Evolutionary conservation across 2,113 vertebrate genomes (phyloP).

Genomic region (Pampusana beccarii): DNA sequence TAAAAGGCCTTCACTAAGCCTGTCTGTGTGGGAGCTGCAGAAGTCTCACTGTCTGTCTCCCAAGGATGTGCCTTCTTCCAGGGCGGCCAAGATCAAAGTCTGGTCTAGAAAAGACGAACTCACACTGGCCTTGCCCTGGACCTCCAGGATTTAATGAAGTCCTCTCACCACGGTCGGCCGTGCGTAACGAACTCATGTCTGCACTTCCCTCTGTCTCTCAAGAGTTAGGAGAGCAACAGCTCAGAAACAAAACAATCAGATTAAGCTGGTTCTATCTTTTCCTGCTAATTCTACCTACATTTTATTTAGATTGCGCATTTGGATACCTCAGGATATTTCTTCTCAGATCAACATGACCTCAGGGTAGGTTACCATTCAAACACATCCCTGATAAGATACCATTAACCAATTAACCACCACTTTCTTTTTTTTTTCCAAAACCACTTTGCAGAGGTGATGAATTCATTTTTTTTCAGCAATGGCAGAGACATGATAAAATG

Average conservation of each 20-base stretch:
- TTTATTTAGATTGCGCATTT: not conserved
- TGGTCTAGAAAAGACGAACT: not conserved
- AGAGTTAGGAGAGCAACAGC: not conserved
- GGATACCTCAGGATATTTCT: not conserved
- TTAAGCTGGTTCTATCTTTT: not conserved
- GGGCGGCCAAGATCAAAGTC: not conserved
- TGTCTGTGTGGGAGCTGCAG: not conserved
- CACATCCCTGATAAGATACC: not conserved
- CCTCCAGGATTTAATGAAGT: not conserved
- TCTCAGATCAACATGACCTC: not conserved
- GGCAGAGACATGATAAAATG: not conserved
- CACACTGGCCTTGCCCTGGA: not conserved
- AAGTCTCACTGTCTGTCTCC: not conserved
- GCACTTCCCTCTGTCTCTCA: not conserved
- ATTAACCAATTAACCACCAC: not conserved
- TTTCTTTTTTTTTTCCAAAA: not conserved
- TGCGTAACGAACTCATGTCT: not conserved
- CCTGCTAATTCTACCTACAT: not conserved
- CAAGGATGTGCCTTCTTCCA: not conserved
- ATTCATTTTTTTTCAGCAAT: not conserved
- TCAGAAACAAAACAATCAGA: not conserved
- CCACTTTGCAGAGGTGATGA: not conserved
- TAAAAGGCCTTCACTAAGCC: not conserved
- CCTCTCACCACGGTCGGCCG: not conserved
- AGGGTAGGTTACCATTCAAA: not conserved